Evolutionary conservation across 2,888 invertebrate species (phyloP), one percentile per base, ranked within the genome.

Genomic region (Stegana nigrithorax): DNA sequence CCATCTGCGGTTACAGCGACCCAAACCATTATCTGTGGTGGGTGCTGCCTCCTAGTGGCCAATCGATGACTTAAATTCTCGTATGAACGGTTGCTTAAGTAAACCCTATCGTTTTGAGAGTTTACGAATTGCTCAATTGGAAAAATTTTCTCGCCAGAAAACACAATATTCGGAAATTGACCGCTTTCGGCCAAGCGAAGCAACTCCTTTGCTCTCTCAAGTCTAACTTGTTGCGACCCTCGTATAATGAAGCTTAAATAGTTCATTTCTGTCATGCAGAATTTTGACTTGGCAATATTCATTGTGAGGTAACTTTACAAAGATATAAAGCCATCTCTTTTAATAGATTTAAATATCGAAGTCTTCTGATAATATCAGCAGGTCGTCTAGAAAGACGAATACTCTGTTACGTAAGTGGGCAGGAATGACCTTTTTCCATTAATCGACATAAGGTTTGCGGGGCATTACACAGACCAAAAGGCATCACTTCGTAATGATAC

Each of bases 391-490:
- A 19, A 59, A 63, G 5, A 60, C 50, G n/a, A 63, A 63, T 1
- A 63, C 47, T 26, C n/a, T 21, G 14, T 58, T 25, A 3, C 59
- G 42, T 1, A 63, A 27, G 19, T 44, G 25, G 0, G 23, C 12
- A 4, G 50, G 59, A 17, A 63, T 59, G 4, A 57, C 63, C 17
- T 39, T n/a, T 51, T n/a, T 63, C 63, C 64, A 60, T 64, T 3
- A 64, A 47, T 2, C 60, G 50, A 44, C 58, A 53, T 50, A 67
- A 12, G 8, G 62, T 62, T 57, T 59, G 57, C 1, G 63, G 45
- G 19, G 59, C 62, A 23, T 66, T 68, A 12, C 62, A 63, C 8
- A 63, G 2, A n/a, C n/a, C n/a, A 25, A 67, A 68, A 1, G 64
- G 65, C 59, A 66, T 68, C 4, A 63, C 62, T 0, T 56, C 55